Percentiles rank a stretch among this genome's conserved stretches.
These are phyloP conservation scores for Megathymus violae DNA, from an alignment of 1,140 invertebrate genomes.

Conservation along the genomic window DNA sequence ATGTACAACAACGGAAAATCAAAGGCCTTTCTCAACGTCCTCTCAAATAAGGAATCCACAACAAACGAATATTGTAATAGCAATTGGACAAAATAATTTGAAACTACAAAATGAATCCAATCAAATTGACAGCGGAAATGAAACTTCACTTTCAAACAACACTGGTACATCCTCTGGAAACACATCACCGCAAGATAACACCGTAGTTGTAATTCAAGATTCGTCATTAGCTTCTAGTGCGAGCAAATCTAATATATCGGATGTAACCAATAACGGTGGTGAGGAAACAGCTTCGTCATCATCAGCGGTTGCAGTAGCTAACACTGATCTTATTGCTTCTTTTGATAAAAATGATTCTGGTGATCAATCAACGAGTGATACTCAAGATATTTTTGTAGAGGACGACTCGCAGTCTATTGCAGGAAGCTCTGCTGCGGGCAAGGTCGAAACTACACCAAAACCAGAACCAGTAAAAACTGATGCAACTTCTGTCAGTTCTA, in stretches of 20 bases:
- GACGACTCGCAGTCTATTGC: constrained; percentile 37
- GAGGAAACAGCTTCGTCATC: constrained; percentile 28
- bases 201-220: constrained; percentile 39
- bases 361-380: constrained; percentile 16
- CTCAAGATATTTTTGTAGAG: constrained; percentile 38
- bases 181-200: constrained; percentile 25
- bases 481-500: constrained; percentile 7
- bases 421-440: constrained; percentile 2
- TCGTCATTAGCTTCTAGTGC: constrained; percentile 34
- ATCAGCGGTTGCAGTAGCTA: constrained; percentile 37
- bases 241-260: constrained; percentile 26
- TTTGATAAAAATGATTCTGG: constrained; percentile 29
- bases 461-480: neutral
- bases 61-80: constrained; percentile 50
- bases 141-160: constrained; percentile 3
- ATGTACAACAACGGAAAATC: constrained; percentile 24
- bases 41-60: constrained; percentile 6
- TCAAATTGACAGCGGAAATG: too few relatives aligned
- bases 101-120: too few relatives aligned
- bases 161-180: neutral
- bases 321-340: constrained; percentile 39
- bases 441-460: constrained; percentile 8
- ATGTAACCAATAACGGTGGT: neutral
- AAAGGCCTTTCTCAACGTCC: neutral
- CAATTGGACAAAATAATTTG: too few relatives aligned